Conservation (phyloP, 2,888 invertebrate genomes). For the Pseudococcus jackbeardsleyi region DNA sequence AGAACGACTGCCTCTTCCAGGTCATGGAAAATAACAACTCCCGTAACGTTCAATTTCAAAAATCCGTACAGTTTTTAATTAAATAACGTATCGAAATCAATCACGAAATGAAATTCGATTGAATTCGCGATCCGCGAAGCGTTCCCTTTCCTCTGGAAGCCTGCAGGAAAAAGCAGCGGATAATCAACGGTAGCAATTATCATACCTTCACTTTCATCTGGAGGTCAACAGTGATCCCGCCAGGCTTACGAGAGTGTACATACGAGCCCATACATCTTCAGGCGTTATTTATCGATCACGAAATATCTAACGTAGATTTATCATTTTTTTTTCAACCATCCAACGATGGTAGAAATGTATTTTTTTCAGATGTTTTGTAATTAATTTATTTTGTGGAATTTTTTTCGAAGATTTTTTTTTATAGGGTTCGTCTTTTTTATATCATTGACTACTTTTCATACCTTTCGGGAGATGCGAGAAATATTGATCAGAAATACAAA, state of each 20-base stretch:
- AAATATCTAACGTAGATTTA: conserved; percentile 12
- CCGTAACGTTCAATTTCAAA: neutral
- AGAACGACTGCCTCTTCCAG: too few species aligned
- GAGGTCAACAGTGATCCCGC: neutral
- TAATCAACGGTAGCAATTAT: conserved; percentile 31
- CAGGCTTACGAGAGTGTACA: neutral
- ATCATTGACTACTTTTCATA: too few species aligned
- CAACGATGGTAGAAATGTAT: neutral
- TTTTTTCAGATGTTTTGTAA: neutral
- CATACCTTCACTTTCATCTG: conserved; percentile 47
- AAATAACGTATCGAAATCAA: conserved; percentile 8
- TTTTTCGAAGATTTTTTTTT: neutral
- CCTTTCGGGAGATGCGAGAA: too few species aligned
- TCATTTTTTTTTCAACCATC: neutral
- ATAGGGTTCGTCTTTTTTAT: too few species aligned
- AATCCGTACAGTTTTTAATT: neutral
- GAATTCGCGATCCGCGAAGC: neutral
- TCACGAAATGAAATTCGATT: neutral
- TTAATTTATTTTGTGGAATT: neutral
- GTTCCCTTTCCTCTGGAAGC: neutral
- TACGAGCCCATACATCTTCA: neutral
- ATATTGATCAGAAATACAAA: too few species aligned
- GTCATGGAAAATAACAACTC: too few species aligned
- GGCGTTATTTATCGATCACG: conserved; percentile 36
- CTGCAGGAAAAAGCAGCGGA: neutral